Evolutionary conservation across 2,797 vertebrate species (phyloP), one percentile per base, ranked within the genome.

Genomic region (Danio choprae): DNA sequence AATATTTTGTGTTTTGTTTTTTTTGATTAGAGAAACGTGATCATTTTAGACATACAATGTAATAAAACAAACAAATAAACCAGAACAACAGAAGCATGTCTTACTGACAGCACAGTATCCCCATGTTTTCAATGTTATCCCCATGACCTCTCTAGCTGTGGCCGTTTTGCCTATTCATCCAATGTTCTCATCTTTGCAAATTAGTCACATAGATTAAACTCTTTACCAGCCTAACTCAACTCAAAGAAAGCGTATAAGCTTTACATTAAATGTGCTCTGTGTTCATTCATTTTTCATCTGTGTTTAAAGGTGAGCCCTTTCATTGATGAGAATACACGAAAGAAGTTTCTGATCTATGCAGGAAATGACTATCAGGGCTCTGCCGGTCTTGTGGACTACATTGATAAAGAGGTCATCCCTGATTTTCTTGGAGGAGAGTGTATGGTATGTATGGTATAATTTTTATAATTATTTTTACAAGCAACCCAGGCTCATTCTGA

Each of bases 311-410:
- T 99, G 65, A 99, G 98, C 85, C 98, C 98, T 0, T 99, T 99
- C 84, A 99, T 99, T 18, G 97, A 99, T 77, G 98, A 99, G 90
- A 99, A 99, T 91, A 99, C 98, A 44, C 94, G 98, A 60, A 98
- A 98, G 89, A 99, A 99, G 87, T 99, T 99, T 90, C 95, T 99
- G 74, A 98, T 99, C 89, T 99, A 99, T 70, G 98, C 97, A 13
- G 98, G 98, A 59, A 99, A 99, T 50, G 98, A 99, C 88, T 99
- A 99, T 90, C 98, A 99, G 88, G 97, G 97, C 22, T 96, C 96
- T 3, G 98, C 97, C 0, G 98, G 98, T 18, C 92, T 99, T 81
- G 89, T 99, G 84, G 98, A 98, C 88, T 99, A 99, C 90, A 99
- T 99, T 0, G 97, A 99, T 89, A 96, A 95, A 86, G 98, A 99